Base-by-base conservation (phyloP, 1,140 invertebrate genomes). In the Dreissena rostriformis region DNA sequence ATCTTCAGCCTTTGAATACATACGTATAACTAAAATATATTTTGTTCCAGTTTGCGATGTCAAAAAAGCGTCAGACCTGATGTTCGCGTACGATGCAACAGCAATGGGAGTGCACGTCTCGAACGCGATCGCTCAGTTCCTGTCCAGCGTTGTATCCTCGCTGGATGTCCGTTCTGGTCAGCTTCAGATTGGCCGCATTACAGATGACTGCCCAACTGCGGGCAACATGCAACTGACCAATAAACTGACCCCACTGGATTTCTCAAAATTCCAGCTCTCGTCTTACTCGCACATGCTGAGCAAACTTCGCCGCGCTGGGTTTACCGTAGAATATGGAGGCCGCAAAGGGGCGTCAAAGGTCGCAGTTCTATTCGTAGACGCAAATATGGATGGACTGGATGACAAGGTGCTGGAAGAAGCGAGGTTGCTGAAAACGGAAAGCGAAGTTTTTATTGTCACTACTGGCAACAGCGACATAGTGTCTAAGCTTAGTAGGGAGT, bases 31-130 rank as follows among this genome's bases (percentile, higher is more conserved):
- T 39, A 5, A 5, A n/a, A 5, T 8, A 2, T 67, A 26, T 39
- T 67, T 61, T n/a, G 80, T 86, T 86, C 15, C 86, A 87, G 88
- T 75, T 28, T 88, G 86, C 57, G 66, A 75, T 8, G 73, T 73
- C 2, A 72, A 78, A 26, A 81, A 61, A 39, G 67, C 76, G 14
- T 82, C 83, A 17, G 90, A 91, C 73, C 78, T 90, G 24, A 78
- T 91, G 24, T 91, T 91, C 68, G 82, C 90, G 19, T 91, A 88
- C 73, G 87, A 91, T 68, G 66, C 87, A 8, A 65, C 77, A 7
- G 78, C 83, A 15, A 68, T 90, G 26, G 87, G 88, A 24, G 19
- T 65, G 0, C 15, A 19, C 2, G 75, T 86, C 57, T 68, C 87
- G 12, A 57, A 63, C 15, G 68, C 80, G 11, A 88, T 91, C 14